Base-by-base conservation (phyloP, 1,140 invertebrate species). In the Harpegnathos saltator region DNA sequence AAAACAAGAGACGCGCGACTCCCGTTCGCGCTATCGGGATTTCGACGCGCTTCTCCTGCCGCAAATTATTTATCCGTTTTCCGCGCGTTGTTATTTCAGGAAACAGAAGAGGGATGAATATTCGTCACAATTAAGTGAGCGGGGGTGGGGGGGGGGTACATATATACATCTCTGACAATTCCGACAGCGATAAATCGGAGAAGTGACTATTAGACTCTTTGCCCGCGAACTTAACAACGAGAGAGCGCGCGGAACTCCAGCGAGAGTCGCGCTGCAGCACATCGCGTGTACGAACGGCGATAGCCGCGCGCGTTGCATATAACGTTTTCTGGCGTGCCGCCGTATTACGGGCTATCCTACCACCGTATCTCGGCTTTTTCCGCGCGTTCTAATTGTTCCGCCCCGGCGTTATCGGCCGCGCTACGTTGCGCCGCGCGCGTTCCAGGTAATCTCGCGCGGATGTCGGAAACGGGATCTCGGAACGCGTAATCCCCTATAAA, bases 361-460 rank as follows among this genome's bases (percentile, higher is more conserved):
- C 65, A 56, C 7, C 50, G 22, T 78, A 69, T 69, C 75, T 44
- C 7, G 29, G 33, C 75, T 78, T 78, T 78, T 78, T 78, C 33
- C 33, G 75, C 17, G n/a, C 63, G 75, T 78, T 58, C 75, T 78
- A 78, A 78, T 78, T 78, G 75, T 78, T 78, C 75, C 75, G 63
- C 63, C 75, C 19, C 63, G 52, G 33, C 33, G 48, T 78, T 78
- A 78, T 78, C 75, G 17, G 29, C 52, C 17, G 56, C 38, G 71
- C 26, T 74, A 56, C 61, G 61, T 22, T 56, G 38, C 71, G 22
- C 19, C 50, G 33, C 74, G 65, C 69, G n/a, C 63, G 75, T 78
- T 26, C 1, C 74, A 26, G 19, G 7, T 78, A 68, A 78, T 78
- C 75, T 68, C 62, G 29, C 29, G 50, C 24, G 33, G 15, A 56